These are phyloP conservation scores for Zygothrica quintamaculata DNA, from an alignment of 2,888 invertebrate genomes.

Conservation along the genomic window DNA sequence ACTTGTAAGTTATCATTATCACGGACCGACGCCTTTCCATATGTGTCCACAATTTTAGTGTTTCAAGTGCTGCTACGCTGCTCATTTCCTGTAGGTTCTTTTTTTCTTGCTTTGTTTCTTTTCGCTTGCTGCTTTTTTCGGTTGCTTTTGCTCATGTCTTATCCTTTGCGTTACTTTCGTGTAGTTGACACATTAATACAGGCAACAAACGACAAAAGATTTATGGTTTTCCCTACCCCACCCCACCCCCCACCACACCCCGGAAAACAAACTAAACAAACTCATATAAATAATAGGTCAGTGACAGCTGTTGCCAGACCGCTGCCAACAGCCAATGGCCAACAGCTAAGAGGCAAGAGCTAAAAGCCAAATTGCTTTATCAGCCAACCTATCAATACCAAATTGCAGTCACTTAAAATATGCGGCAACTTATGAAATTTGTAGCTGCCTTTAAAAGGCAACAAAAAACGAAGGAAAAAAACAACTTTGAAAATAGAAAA, in stretches of 20 bases:
- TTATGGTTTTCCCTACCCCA: slow-evolving; percentile 33
- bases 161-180: slow-evolving; percentile 29
- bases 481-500: not conserved
- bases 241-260: too few relatives aligned
- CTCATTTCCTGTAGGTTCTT: slow-evolving; percentile 32
- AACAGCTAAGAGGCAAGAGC: too few relatives aligned
- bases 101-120: slow-evolving; percentile 1
- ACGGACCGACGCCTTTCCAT: slow-evolving; percentile 38
- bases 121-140: not conserved
- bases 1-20: slow-evolving; percentile 32
- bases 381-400: slow-evolving; percentile 67
- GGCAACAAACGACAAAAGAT: slow-evolving; percentile 32
- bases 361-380: slow-evolving; percentile 46
- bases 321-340: slow-evolving; percentile 2
- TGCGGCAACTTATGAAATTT: slow-evolving; percentile 38
- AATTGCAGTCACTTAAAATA: slow-evolving; percentile 69
- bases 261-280: slow-evolving; percentile 65
- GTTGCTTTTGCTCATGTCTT: too few relatives aligned
- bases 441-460: slow-evolving; percentile 20
- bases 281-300: slow-evolving; percentile 64
- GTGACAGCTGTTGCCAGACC: slow-evolving; percentile 55
- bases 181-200: slow-evolving; percentile 60
- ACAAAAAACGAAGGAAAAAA: too few relatives aligned
- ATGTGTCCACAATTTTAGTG: slow-evolving; percentile 9
- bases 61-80: slow-evolving; percentile 19